Conservation (phyloP, 2,113 vertebrate genomes). For the Apodemus speciosus region DNA sequence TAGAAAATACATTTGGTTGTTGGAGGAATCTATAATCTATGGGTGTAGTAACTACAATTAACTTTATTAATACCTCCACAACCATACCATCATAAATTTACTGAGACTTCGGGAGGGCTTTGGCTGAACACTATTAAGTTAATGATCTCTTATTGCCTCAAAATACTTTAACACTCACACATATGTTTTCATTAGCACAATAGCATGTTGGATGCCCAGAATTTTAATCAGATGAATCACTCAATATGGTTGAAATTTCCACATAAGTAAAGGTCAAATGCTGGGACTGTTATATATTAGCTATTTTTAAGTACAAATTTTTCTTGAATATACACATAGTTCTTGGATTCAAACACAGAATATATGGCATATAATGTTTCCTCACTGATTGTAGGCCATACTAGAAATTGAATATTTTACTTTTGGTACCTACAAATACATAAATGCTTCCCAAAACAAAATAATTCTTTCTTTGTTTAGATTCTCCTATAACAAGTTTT, state of each 20-base stretch:
- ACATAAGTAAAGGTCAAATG: conserved; percentile 56
- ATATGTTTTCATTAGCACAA: conserved; percentile 61
- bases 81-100: not conserved
- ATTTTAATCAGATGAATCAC: conserved; percentile 62
- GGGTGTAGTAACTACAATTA: not conserved
- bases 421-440: not conserved
- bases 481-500: not conserved
- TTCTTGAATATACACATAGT: conserved; percentile 45
- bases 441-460: not conserved
- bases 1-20: not conserved
- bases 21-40: not conserved
- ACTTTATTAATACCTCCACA: not conserved
- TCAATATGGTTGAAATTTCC: conserved; percentile 36
- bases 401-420: conserved; percentile 34
- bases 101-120: not conserved
- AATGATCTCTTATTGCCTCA: conserved; percentile 59
- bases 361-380: not conserved
- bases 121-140: conserved; percentile 33
- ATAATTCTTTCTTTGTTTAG: not conserved
- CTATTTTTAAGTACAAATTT: conserved; percentile 39
- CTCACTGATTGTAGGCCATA: not conserved
- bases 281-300: not conserved
- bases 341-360: conserved; percentile 18
- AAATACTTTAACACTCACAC: conserved; percentile 51
- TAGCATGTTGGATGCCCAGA: conserved; percentile 41